phyloP scores from a whole-genome alignment of 2,888 invertebrate genomes.

The Auanema sp. region DNA sequence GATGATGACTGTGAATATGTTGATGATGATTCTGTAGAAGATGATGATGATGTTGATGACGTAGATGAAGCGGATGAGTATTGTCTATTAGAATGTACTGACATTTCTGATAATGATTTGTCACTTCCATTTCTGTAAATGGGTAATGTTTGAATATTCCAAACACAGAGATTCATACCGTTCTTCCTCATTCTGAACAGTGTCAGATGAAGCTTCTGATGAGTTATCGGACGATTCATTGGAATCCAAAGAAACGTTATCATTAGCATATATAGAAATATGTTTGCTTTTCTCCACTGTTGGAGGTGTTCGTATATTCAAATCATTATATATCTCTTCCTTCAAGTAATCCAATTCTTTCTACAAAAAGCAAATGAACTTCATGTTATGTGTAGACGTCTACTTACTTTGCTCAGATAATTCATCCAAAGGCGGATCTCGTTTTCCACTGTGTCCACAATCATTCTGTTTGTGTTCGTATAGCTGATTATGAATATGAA shows the following conservation, averaged over 20 bases:
- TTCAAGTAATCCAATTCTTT: slow-evolving; percentile 5
- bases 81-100: no score
- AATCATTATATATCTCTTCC: slow-evolving; percentile 17
- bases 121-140: no score
- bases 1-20: slow-evolving; percentile 1
- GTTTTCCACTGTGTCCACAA: slow-evolving; percentile 16
- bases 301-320: slow-evolving; percentile 3
- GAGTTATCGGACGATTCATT: no score
- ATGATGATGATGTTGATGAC: slow-evolving; percentile 5
- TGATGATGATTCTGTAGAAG: background rate
- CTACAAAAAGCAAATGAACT: slow-evolving; percentile 1
- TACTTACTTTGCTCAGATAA: slow-evolving; percentile 27
- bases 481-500: background rate
- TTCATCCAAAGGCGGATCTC: slow-evolving; percentile 32
- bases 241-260: background rate
- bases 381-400: no score
- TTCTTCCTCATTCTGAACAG: no score
- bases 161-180: no score
- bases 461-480: slow-evolving; percentile 7
- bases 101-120: no score
- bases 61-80: background rate
- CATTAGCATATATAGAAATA: slow-evolving; percentile 5
- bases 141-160: no score
- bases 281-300: no score
- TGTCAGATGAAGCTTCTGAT: no score